A percentile compares a stretch with the other conserved stretches of the same genome.
Evolutionary conservation across 2,113 vertebrate genomes (phyloP).

Genomic region (Siphamia tubifer): DNA sequence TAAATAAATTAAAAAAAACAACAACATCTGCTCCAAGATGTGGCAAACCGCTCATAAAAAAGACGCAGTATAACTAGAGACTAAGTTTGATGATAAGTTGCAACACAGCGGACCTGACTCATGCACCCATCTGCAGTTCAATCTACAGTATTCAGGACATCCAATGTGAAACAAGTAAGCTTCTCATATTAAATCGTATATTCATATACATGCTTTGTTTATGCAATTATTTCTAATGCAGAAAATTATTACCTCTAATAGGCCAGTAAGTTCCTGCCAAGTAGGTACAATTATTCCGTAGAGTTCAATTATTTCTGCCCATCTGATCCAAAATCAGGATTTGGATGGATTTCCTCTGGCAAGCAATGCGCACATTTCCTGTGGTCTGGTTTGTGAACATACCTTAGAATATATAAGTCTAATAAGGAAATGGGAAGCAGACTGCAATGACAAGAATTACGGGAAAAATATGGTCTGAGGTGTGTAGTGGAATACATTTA

Average conservation of each 20-base stretch:
- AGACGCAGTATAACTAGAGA: conserved; percentile 27
- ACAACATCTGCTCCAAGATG: conserved; percentile 34
- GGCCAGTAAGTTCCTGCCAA: background rate
- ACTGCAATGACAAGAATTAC: conserved; percentile 30
- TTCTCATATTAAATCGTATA: background rate
- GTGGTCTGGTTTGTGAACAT: conserved; percentile 29
- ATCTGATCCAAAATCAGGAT: conserved; percentile 36
- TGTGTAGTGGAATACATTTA: conserved; percentile 17
- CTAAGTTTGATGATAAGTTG: conserved; percentile 16
- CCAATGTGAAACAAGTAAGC: background rate
- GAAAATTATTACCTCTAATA: conserved; percentile 13
- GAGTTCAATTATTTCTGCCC: conserved; percentile 12
- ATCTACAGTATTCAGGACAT: background rate
- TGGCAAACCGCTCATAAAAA: conserved; percentile 49
- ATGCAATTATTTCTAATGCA: background rate
- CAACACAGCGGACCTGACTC: conserved; percentile 12
- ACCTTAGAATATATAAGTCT: conserved; percentile 35
- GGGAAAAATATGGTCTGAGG: conserved; percentile 15
- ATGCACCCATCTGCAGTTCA: background rate
- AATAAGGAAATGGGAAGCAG: conserved; percentile 23
- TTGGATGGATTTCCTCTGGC: conserved; percentile 45
- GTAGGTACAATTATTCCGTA: conserved; percentile 8
- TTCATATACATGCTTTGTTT: background rate
- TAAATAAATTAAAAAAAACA: conserved; percentile 41
- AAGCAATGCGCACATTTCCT: conserved; percentile 43